Evolutionary conservation across 2,888 invertebrate genomes (phyloP), one percentile per base, ranked within the genome.

Genomic region (Leptopilina drosophilae): DNA sequence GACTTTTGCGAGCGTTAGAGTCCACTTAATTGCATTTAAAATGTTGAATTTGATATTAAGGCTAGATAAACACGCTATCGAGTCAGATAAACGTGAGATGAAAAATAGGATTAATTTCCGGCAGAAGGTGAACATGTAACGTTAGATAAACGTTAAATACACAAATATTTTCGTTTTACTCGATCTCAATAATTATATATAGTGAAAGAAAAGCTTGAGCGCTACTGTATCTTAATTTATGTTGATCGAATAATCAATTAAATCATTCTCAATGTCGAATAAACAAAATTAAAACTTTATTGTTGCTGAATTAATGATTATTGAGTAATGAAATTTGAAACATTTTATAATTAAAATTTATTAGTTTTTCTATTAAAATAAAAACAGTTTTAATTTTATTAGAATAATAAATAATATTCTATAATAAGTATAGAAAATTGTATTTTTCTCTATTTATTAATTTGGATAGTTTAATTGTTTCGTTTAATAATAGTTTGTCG

Each of bases 31-130:
- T 53, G 69, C 26, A 69, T 49, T 14, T 69, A 69, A 69, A 69
- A 69, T 69, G 53, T 69, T 69, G 69, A 69, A 69, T 69, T 69
- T 69, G 69, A 53, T 69, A 53, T 67, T 53, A 69, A 53, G 69
- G 69, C 53, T 69, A 69, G 69, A 69, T 69, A 69, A 69, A 69
- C 69, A 69, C 46, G 69, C 69, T 53, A 69, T 69, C 53, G 53
- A 12, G 53, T 49, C 69, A 53, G 69, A 69, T 69, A 69, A 69
- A 69, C 26, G 14, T 12, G 14, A 69, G 69, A 69, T 69, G 69
- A 69, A 69, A 69, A 69, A 53, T 69, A 53, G 49, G 53, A 53
- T 69, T 69, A 53, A 69, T 69, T 53, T 53, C 53, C 69, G 69
- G 69, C 14, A 33, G 20, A 67, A 67, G 53, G 69, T 69, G 53